Conservation (phyloP, 2,113 vertebrate genomes). For the Pampusana beccarii region DNA sequence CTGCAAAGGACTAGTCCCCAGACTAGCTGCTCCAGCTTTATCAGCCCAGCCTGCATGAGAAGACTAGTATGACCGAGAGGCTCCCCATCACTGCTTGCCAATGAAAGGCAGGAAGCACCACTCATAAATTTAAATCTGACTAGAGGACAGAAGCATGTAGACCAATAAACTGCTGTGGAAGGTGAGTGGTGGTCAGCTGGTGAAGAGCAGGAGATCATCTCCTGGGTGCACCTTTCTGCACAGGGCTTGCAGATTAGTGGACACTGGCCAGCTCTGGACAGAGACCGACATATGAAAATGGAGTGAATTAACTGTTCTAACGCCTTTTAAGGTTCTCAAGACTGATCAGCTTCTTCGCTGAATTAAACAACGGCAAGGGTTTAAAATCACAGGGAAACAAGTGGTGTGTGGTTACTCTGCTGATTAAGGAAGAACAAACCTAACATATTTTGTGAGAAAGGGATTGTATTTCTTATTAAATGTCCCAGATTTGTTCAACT, state of each 20-base stretch:
- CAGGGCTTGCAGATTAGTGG: background rate
- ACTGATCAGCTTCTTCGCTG: background rate
- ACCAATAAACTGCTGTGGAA: background rate
- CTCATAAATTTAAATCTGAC: background rate
- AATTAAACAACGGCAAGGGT: background rate
- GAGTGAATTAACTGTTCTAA: background rate
- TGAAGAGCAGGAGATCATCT: background rate
- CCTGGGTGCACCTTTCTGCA: background rate
- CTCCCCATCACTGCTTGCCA: background rate
- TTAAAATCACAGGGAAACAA: background rate
- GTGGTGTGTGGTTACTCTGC: background rate
- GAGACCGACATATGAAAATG: background rate
- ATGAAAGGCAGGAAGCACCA: background rate
- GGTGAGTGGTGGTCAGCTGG: background rate
- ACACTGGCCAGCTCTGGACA: background rate
- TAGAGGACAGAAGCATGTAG: rapidly evolving
- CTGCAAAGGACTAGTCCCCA: background rate
- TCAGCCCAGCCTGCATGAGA: background rate
- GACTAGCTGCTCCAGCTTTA: rapidly evolving
- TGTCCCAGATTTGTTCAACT: background rate
- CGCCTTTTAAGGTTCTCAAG: background rate
- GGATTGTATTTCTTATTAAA: background rate
- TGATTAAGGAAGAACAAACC: background rate
- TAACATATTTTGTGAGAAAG: background rate
- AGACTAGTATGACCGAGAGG: background rate